Percentiles rank a stretch among this genome's conserved stretches.
Conservation (phyloP, 2,797 vertebrate genomes). For the Todus mexicanus region DNA sequence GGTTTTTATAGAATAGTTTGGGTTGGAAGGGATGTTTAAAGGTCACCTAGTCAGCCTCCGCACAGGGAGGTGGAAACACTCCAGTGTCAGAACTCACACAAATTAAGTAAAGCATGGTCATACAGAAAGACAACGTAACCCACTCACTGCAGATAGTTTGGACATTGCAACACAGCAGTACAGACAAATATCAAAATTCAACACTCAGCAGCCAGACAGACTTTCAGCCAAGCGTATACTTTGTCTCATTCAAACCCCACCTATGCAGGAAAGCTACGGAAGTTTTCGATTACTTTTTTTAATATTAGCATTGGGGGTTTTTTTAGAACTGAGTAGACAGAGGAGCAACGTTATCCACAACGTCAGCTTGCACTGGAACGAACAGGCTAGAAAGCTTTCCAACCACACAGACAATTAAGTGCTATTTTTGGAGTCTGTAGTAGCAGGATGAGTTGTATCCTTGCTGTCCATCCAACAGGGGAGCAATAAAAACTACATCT, state of each 20-base stretch:
- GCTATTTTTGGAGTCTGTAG: conserved; percentile 16
- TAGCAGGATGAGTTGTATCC: not conserved
- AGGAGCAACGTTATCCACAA: not conserved
- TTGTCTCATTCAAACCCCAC: not conserved
- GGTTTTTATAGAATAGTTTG: not conserved
- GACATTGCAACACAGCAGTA: conserved; percentile 26
- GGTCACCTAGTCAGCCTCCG: not conserved
- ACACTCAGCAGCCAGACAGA: not conserved
- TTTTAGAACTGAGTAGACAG: not conserved
- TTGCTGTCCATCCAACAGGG: not conserved
- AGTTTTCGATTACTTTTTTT: not conserved
- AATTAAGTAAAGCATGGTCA: not conserved
- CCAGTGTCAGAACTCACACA: not conserved
- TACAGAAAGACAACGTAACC: not conserved
- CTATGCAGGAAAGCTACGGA: not conserved
- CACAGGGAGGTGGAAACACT: not conserved
- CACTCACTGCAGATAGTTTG: not conserved
- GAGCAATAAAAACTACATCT: not conserved
- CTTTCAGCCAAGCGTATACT: conserved; percentile 13
- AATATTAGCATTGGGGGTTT: not conserved
- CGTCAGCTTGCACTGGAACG: conserved; percentile 1
- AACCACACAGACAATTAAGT: not conserved
- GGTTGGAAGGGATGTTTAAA: not conserved
- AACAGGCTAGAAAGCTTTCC: conserved; percentile 13
- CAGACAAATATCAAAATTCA: conserved; percentile 30